Percentiles rank a stretch among this genome's conserved stretches.
Evolutionary conservation across 2,888 invertebrate genomes (phyloP).

Genomic region (Catocala sponsa): DNA sequence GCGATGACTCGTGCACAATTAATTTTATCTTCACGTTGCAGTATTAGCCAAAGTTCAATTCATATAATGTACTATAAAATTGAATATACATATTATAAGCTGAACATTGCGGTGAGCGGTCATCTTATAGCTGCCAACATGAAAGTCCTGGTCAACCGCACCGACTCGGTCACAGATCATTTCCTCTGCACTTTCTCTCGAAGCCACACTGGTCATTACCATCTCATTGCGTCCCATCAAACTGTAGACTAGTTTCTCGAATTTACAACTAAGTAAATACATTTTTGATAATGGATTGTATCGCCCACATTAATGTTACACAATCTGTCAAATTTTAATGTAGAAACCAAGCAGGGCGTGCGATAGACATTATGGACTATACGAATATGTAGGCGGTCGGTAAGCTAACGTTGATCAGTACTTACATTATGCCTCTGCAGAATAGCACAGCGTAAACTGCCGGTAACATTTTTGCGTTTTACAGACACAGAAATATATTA

Average conservation of each 20-base stretch:
- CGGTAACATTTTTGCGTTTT: too few relatives aligned
- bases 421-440: too few relatives aligned
- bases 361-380: slow-evolving; percentile 49
- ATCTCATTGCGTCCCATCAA: slow-evolving; percentile 9
- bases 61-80: neutral
- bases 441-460: too few relatives aligned
- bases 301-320: slow-evolving; percentile 35
- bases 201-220: slow-evolving; percentile 43
- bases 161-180: slow-evolving; percentile 55
- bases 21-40: too few relatives aligned
- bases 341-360: slow-evolving; percentile 41
- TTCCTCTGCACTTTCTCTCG: slow-evolving; percentile 59
- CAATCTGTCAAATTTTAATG: slow-evolving; percentile 32
- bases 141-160: slow-evolving; percentile 45
- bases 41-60: neutral
- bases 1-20: too few relatives aligned
- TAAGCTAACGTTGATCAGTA: slow-evolving; percentile 8
- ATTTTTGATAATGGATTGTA: slow-evolving; percentile 29
- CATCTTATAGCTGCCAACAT: slow-evolving; percentile 43
- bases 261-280: neutral
- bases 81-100: neutral
- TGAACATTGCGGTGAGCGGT: slow-evolving; percentile 20
- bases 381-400: slow-evolving; percentile 44
- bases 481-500: too few relatives aligned
- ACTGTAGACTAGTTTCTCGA: neutral